phyloP scores from a whole-genome alignment of 2,797 vertebrate species.

The Megalops cyprinoides region DNA sequence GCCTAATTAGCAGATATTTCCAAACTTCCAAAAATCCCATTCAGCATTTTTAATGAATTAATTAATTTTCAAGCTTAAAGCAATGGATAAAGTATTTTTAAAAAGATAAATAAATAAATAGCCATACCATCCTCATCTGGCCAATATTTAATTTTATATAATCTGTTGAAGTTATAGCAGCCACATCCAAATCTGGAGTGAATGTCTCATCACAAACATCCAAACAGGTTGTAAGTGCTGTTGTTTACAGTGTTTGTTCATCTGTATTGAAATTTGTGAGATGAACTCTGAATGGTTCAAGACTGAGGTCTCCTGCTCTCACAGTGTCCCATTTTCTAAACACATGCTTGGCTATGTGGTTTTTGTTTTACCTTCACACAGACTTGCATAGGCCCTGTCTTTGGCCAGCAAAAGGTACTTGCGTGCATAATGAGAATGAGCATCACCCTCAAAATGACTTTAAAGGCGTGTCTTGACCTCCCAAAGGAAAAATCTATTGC shows the following conservation, averaged over 20 bases:
- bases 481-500: constrained; percentile 35
- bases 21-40: constrained; percentile 25
- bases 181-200: background rate
- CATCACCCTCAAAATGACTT: constrained; percentile 29
- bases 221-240: background rate
- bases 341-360: background rate
- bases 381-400: constrained; percentile 26
- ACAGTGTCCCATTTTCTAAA: background rate
- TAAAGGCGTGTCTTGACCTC: constrained; percentile 27
- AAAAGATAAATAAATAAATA: too few species aligned
- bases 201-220: background rate
- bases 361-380: constrained; percentile 6
- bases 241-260: background rate
- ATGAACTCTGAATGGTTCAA: background rate
- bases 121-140: background rate
- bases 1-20: constrained; percentile 40
- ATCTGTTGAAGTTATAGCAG: background rate
- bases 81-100: constrained; percentile 15
- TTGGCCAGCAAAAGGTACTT: constrained; percentile 16
- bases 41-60: constrained; percentile 40
- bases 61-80: constrained; percentile 34
- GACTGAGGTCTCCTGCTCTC: background rate
- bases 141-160: background rate
- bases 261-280: background rate
- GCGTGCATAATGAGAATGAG: constrained; percentile 25